Evolutionary conservation across 1,140 invertebrate species (phyloP), one percentile per base, ranked within the genome.

Genomic region (Pseudachorutes palmiensis): DNA sequence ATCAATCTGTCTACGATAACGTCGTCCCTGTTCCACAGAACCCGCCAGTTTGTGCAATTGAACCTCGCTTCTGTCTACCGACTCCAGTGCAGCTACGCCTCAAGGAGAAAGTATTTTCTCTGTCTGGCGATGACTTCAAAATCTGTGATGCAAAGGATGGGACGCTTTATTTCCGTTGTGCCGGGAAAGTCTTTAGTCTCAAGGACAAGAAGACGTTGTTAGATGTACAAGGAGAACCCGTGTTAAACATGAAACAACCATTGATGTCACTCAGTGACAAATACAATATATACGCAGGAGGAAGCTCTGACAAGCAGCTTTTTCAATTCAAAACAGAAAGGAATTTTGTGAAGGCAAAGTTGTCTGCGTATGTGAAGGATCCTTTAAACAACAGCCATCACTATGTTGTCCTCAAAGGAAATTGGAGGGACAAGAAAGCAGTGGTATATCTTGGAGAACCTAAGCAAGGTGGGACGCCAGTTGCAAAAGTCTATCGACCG

Each of bases 61-160:
- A 70, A 30, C 65, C 65, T 2, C 49, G 69, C 45, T 70, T 70
- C 58, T 66, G 65, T 32, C 58, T 70, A 0, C 69, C 61, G 2
- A 31, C 65, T 1, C 31, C 69, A 28, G 65, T 70, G 29, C 61
- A 63, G 9, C 69, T 70, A 2, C 58, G 62, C 1, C 55, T 70
- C 12, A 60, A 65, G 1, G 69, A 70, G 26, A 67, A 70, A 51
- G 22, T 64, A 1, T 70, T 59, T 24, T 70, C 69, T 1, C 30
- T 70, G 0, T 70, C 69, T 2, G 69, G 69, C 1, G 69, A 70
- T 36, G 69, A 70, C 48, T 70, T 70, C 65, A 64, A 64, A 41
- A 70, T 70, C 32, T 41, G 29, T 24, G 65, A 66, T 32, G 61
- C 69, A 1, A 3, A 29, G 0, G 66, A 48, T 22, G 65, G 69